phyloP scores from a whole-genome alignment of 2,888 invertebrate species.

The Mythimna vitellina region DNA sequence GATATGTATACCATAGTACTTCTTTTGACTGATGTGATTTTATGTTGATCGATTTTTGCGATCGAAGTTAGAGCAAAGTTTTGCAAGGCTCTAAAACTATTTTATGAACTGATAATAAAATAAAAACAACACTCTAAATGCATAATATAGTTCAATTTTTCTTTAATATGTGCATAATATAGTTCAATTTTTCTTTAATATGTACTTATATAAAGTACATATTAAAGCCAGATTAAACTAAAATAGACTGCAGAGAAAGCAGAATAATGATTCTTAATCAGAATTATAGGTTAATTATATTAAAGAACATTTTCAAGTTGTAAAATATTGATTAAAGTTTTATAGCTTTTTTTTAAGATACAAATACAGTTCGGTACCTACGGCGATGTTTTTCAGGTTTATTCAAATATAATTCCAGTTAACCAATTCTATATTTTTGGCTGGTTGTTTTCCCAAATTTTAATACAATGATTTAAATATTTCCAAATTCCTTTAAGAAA shows the following conservation, averaged over 20 bases:
- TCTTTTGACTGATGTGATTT: not conserved
- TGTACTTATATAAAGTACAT: too few species aligned
- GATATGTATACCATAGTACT: not conserved
- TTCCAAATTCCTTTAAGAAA: not conserved
- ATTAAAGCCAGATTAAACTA: not conserved
- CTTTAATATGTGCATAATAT: too few species aligned
- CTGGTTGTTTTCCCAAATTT: not conserved
- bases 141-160: not conserved
- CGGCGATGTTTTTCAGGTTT: not conserved
- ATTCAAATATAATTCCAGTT: not conserved
- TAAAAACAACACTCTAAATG: not conserved
- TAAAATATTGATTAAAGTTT: not conserved
- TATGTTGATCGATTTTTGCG: constrained; percentile 47
- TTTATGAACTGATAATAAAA: not conserved
- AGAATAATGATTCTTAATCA: not conserved
- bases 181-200: too few species aligned
- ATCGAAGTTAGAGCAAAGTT: constrained; percentile 5
- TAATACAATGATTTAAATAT: not conserved
- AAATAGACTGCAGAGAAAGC: not conserved
- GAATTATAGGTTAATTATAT: too few species aligned
- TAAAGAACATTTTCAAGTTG: too few species aligned
- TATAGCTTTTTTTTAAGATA: not conserved
- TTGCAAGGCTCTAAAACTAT: not conserved
- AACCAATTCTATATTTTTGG: too few species aligned
- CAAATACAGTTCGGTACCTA: not conserved